Conservation (phyloP, 2,888 invertebrate genomes). For the Metacarcinus magister region DNA sequence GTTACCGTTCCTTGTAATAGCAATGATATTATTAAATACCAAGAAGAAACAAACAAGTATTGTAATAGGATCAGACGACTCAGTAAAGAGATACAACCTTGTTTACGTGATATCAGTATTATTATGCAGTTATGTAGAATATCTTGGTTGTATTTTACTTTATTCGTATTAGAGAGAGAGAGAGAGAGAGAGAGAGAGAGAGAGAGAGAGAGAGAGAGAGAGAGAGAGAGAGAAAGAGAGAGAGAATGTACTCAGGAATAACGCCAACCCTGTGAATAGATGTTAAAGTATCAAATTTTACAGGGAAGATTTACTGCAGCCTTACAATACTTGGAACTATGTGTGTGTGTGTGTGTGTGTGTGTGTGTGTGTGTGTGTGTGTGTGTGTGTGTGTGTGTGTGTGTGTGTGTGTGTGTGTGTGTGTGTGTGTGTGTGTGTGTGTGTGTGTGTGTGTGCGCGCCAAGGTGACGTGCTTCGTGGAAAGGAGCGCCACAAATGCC, state of each 20-base stretch:
- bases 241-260: neutral
- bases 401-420: neutral
- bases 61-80: no score
- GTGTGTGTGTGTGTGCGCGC: conserved; percentile 23
- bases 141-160: no score
- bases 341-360: conserved; percentile 56
- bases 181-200: no score
- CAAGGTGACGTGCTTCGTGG: neutral
- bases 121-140: no score
- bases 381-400: neutral
- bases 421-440: conserved; percentile 56
- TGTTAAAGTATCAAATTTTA: neutral
- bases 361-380: conserved; percentile 37
- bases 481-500: neutral
- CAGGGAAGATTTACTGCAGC: neutral
- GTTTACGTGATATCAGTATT: no score
- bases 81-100: no score
- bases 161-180: no score
- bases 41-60: no score
- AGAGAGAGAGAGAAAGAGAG: neutral
- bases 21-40: no score
- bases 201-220: conserved; percentile 43
- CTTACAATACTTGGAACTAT: neutral
- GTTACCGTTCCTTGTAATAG: no score
- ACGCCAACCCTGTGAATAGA: neutral